Evolutionary conservation across 2,888 invertebrate species (phyloP), one percentile per base, ranked within the genome.

Genomic region (Odontomyia ornata): DNA sequence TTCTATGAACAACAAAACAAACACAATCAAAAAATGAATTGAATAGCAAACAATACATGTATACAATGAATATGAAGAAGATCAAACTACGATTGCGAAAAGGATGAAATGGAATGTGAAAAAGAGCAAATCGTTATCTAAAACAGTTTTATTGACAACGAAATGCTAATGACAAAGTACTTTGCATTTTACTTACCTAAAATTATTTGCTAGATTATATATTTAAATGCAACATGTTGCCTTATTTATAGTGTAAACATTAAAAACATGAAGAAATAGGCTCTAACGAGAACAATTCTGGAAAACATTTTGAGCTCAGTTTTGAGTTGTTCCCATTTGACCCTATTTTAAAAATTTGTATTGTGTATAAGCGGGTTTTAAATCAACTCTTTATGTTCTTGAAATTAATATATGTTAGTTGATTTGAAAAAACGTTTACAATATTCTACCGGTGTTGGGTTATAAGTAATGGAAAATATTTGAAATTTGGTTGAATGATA

Each of bases 1-100:
- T 96, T 96, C 96, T 95, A 93, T 96, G 96, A 96, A 96, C 96
- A 88, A 85, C 79, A 73, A 77, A 76, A 76, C 62, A 75, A 75
- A 25, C 46, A 75, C 36, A 75, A 15, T 23, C 36, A 25, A 60
- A 75, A 18, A 25, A 64, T 21, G 5, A 36, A 64, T 62, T 27
- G 1, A 28, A 36, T n/a, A 43, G 18, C n/a, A 27, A 27, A 47
- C 18, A 67, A 21, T 13, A 23, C 36, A n/a, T 18, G 21, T 7
- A 43, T 9, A 18, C 11, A 2, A 28, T 67, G 1, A n/a, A 69
- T 69, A 18, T 15, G 46, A 9, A 23, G 46, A 47, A n/a, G 23
- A 67, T 11, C 7, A 36, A 36, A 21, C 18, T 7, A 36, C 13
- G 36, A 65, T n/a, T n/a, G 11, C 36, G 9, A n/a, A 46, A 52